A percentile compares a stretch with the other conserved stretches of the same genome.
Conservation (phyloP, 2,888 invertebrate species). For the Phlogophora meticulosa region DNA sequence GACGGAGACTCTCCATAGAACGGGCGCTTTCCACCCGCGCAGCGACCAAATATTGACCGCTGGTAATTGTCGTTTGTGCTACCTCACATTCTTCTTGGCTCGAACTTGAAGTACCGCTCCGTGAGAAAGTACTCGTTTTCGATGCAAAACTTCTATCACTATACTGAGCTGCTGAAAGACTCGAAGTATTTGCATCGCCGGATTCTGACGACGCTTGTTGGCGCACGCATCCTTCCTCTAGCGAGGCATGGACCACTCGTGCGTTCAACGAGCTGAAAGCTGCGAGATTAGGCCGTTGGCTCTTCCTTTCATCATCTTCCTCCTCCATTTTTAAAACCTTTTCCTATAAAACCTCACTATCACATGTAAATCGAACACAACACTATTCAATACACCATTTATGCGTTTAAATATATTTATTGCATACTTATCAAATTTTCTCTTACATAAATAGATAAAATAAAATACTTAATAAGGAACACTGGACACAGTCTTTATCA, state of each 20-base stretch:
- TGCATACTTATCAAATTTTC: constrained; percentile 78
- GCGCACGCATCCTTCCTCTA: constrained; percentile 82
- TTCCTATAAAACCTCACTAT: constrained; percentile 70
- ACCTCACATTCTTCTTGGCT: constrained; percentile 93
- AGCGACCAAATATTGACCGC: constrained; percentile 90
- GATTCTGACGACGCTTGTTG: constrained; percentile 91
- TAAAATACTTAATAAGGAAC: constrained; percentile 87
- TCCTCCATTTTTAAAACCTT: constrained; percentile 84
- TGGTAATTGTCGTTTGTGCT: constrained; percentile 86
- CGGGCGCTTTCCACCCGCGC: constrained; percentile 91
- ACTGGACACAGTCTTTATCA: constrained; percentile 91
- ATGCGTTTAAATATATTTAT: constrained; percentile 83
- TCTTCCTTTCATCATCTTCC: constrained; percentile 86
- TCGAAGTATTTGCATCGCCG: constrained; percentile 89
- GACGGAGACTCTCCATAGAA: constrained; percentile 94
- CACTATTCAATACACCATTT: constrained; percentile 86
- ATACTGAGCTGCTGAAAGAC: constrained; percentile 86
- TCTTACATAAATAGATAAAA: constrained; percentile 79
- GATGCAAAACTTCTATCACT: constrained; percentile 90
- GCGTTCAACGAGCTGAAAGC: constrained; percentile 82
- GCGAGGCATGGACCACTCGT: constrained; percentile 83
- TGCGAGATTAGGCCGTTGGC: constrained; percentile 81
- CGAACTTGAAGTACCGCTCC: constrained; percentile 92
- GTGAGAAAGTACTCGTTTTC: constrained; percentile 88
- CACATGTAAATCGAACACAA: constrained; percentile 73